These are phyloP conservation scores for Tricholauxania praeusta DNA, from an alignment of 2,888 invertebrate species.

Conservation along the genomic window DNA sequence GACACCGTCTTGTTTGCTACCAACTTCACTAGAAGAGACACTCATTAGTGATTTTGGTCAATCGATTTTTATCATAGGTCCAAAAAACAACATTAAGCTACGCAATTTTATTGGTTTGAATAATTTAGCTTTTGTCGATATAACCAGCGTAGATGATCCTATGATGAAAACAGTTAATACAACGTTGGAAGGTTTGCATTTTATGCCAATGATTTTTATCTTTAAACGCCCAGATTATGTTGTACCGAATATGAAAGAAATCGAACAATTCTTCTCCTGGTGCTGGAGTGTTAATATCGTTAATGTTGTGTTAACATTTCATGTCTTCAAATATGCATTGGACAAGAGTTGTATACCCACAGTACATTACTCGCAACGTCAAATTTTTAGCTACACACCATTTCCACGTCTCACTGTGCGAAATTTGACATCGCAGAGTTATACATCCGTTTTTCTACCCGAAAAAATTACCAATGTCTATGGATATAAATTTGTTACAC, in stretches of 20 bases:
- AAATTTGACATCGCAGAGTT: no score
- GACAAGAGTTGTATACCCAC: not conserved
- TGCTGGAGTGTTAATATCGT: slow-evolving; percentile 33
- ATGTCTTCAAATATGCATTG: not conserved
- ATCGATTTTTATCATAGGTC: slow-evolving; percentile 8
- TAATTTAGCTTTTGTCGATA: no score
- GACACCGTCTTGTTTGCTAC: not conserved
- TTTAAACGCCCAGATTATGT: slow-evolving; percentile 1
- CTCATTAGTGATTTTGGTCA: slow-evolving; percentile 28
- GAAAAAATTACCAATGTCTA: slow-evolving; percentile 19
- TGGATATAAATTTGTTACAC: slow-evolving; percentile 31
- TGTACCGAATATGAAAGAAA: not conserved
- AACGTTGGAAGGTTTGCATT: not conserved
- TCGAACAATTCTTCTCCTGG: slow-evolving; percentile 30
- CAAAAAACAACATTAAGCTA: no score
- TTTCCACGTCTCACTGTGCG: no score
- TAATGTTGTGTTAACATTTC: slow-evolving; percentile 32
- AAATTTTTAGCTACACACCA: no score
- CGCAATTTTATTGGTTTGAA: no score
- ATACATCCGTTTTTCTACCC: no score
- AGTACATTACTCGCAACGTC: slow-evolving; percentile 9
- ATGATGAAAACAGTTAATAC: no score
- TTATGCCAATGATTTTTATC: slow-evolving; percentile 32
- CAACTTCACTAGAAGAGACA: slow-evolving; percentile 22
- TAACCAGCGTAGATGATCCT: no score